phyloP scores from a whole-genome alignment of 2,888 invertebrate species.

The Macrophya annulata region DNA sequence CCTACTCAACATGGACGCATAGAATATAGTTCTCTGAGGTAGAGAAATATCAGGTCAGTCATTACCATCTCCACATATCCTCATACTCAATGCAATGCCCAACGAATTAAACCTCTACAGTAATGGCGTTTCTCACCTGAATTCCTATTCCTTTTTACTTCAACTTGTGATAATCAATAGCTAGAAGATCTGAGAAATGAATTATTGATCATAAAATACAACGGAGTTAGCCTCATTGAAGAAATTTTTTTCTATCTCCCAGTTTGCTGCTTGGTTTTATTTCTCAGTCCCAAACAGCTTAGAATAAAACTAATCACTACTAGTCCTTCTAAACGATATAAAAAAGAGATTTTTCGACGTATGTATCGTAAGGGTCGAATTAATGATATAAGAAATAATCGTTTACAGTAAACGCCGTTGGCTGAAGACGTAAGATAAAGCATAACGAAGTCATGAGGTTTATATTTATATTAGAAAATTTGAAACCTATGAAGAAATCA shows the following conservation, averaged over 20 bases:
- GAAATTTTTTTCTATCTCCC: not conserved
- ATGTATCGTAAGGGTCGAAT: not conserved
- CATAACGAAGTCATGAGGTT: not conserved
- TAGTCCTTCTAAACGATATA: not conserved
- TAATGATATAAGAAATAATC: not conserved
- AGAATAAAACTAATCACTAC: not conserved
- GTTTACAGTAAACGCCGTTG: too few species aligned
- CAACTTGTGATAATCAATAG: not conserved
- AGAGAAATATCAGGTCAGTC: slow-evolving; percentile 17
- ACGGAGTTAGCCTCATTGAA: not conserved
- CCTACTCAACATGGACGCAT: not conserved
- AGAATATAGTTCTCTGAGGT: not conserved
- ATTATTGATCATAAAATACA: not conserved
- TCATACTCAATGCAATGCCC: not conserved
- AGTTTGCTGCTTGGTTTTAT: too few species aligned
- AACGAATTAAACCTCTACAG: slow-evolving; percentile 15
- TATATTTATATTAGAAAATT: slow-evolving; percentile 23
- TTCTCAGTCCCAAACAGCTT: too few species aligned
- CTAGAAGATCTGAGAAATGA: not conserved
- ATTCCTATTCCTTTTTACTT: not conserved
- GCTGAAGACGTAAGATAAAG: too few species aligned
- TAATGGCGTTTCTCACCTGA: slow-evolving; percentile 37
- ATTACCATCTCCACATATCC: slow-evolving; percentile 29
- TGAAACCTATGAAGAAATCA: slow-evolving; percentile 36
- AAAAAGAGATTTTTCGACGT: too few species aligned